Conservation (phyloP, 2,888 invertebrate genomes). For the Meiosimyza platycephala region DNA sequence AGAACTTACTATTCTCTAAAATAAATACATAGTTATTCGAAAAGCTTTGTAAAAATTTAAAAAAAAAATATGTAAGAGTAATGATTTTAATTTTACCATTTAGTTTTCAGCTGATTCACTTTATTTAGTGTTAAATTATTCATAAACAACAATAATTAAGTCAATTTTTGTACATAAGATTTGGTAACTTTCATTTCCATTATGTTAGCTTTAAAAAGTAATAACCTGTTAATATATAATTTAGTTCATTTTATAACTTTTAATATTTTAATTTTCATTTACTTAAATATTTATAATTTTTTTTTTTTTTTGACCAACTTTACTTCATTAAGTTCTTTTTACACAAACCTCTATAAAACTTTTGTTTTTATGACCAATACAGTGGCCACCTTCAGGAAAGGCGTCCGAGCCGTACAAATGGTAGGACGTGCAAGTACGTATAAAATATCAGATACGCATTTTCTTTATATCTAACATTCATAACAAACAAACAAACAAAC, state of each 20-base stretch:
- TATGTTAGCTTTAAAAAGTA: too few relatives aligned
- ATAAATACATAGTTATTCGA: too few relatives aligned
- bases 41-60: too few relatives aligned
- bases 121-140: slow-evolving; percentile 30
- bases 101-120: slow-evolving; percentile 17
- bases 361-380: slow-evolving; percentile 69
- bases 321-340: slow-evolving; percentile 65
- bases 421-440: slow-evolving; percentile 99
- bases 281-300: slow-evolving; percentile 37
- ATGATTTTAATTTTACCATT: slow-evolving; percentile 32
- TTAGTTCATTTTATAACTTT: slow-evolving; percentile 5
- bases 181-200: too few relatives aligned
- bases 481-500: slow-evolving; percentile 9
- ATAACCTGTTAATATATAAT: too few relatives aligned
- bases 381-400: slow-evolving; percentile 99
- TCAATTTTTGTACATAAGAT: too few relatives aligned
- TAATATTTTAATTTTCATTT: slow-evolving; percentile 32
- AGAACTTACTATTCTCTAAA: too few relatives aligned
- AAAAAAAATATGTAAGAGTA: too few relatives aligned
- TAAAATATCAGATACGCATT: slow-evolving; percentile 53
- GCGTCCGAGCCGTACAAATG: slow-evolving; percentile 99
- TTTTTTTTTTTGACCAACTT: slow-evolving; percentile 41
- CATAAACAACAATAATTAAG: not conserved
- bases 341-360: slow-evolving; percentile 67
- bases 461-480: slow-evolving; percentile 12